A percentile compares a stretch with the other conserved stretches of the same genome.
Evolutionary conservation across 2,888 invertebrate species (phyloP).

Genomic region (Athripsodes cinereus): DNA sequence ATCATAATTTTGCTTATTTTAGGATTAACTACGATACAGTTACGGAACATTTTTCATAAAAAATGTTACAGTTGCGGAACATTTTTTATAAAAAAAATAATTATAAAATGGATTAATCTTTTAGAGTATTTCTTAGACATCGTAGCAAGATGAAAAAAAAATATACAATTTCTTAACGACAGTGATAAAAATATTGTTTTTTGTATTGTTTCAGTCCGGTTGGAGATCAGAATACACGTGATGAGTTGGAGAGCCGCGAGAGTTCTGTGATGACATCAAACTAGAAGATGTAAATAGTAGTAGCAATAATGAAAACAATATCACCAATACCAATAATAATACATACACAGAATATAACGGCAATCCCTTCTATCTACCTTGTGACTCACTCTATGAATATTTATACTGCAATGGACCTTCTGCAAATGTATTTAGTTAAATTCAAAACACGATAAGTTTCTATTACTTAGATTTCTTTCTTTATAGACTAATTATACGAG

Average conservation of each 20-base stretch:
- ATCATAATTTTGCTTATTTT: too few species aligned
- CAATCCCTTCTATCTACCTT: conserved; percentile 31
- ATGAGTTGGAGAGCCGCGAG: conserved; percentile 52
- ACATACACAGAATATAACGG: conserved; percentile 30
- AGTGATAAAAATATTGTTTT: neutral
- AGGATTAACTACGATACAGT: too few species aligned
- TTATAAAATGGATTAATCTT: too few species aligned
- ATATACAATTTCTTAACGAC: too few species aligned
- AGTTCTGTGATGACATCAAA: conserved; percentile 13
- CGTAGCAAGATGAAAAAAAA: too few species aligned
- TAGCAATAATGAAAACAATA: neutral
- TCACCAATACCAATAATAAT: neutral
- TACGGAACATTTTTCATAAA: too few species aligned
- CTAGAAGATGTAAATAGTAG: conserved; percentile 26
- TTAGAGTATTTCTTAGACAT: too few species aligned
- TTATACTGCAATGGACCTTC: conserved; percentile 5
- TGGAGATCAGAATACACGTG: conserved; percentile 93
- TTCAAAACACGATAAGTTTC: too few species aligned
- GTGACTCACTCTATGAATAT: conserved; percentile 26
- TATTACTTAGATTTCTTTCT: too few species aligned
- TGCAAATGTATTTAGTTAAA: neutral
- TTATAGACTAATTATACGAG: too few species aligned
- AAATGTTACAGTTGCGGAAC: too few species aligned
- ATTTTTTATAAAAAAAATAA: too few species aligned
- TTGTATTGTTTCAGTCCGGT: conserved; percentile 64